Percentiles rank a stretch among this genome's conserved stretches.
These are phyloP conservation scores for Homalodisca vitripennis DNA, from an alignment of 1,140 invertebrate genomes.

Conservation along the genomic window DNA sequence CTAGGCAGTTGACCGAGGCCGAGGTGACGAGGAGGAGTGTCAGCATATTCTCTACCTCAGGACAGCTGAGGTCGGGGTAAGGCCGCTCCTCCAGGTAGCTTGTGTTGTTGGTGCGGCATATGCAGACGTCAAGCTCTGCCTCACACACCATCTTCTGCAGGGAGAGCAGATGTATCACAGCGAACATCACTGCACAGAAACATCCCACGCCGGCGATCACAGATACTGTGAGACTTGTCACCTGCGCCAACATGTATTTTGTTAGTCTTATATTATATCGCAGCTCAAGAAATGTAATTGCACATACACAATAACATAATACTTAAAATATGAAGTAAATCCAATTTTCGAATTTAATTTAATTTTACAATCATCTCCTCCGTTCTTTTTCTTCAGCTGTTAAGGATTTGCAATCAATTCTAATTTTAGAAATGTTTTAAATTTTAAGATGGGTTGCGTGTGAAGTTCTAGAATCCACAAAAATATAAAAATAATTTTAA, in stretches of 20 bases:
- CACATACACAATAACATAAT: neutral
- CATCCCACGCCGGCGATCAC: constrained; percentile 49
- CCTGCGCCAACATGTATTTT: constrained; percentile 29
- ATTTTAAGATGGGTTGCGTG: no score
- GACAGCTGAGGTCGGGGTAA: constrained; percentile 53
- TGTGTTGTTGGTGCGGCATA: constrained; percentile 40
- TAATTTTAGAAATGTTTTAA: no score
- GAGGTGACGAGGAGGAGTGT: constrained; percentile 51
- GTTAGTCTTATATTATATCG: no score
- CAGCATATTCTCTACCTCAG: constrained; percentile 45
- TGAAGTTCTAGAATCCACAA: no score
- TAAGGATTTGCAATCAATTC: no score
- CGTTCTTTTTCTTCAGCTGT: no score
- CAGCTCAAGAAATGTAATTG: constrained; percentile 19
- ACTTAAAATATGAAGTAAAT: no score
- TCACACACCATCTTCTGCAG: constrained; percentile 50
- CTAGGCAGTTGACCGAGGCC: constrained; percentile 49
- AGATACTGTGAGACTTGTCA: constrained; percentile 47
- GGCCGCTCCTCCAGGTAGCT: constrained; percentile 12
- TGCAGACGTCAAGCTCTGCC: constrained; percentile 47
- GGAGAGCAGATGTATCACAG: constrained; percentile 50
- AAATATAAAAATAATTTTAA: no score
- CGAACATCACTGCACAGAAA: constrained; percentile 50
- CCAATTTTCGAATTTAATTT: no score
- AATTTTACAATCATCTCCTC: no score